Evolutionary conservation across 2,888 invertebrate genomes (phyloP).

Genomic region (Andricus quercusramuli): DNA sequence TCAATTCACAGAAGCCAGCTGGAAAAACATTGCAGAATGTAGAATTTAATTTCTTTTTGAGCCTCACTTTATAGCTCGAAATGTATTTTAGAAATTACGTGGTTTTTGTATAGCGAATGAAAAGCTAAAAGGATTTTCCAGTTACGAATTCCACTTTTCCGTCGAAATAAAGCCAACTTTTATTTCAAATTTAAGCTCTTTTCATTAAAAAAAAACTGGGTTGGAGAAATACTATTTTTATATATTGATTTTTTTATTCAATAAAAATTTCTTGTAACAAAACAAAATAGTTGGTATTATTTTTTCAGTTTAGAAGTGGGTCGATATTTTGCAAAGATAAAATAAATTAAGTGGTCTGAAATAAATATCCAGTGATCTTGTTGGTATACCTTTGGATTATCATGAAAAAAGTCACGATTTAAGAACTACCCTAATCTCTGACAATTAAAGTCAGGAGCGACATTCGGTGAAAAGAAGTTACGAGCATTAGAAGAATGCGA

Average conservation of each 20-base stretch:
- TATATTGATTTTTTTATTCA: background rate
- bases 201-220: no score
- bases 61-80: no score
- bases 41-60: background rate
- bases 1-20: background rate
- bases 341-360: background rate
- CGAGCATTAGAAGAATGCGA: slow-evolving; percentile 22
- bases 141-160: background rate
- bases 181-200: background rate
- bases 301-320: background rate
- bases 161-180: background rate
- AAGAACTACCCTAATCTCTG: slow-evolving; percentile 51
- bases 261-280: background rate
- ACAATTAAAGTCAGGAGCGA: slow-evolving; percentile 56
- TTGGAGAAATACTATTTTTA: no score
- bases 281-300: background rate
- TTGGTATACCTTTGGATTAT: background rate
- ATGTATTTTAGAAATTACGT: background rate
- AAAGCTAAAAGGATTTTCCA: background rate
- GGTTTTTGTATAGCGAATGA: background rate
- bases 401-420: slow-evolving; percentile 47
- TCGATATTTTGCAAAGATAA: background rate
- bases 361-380: background rate
- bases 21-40: background rate
- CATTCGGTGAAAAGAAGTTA: slow-evolving; percentile 51